phyloP scores from a whole-genome alignment of 2,113 vertebrate genomes.

The Geothlypis trichas region DNA sequence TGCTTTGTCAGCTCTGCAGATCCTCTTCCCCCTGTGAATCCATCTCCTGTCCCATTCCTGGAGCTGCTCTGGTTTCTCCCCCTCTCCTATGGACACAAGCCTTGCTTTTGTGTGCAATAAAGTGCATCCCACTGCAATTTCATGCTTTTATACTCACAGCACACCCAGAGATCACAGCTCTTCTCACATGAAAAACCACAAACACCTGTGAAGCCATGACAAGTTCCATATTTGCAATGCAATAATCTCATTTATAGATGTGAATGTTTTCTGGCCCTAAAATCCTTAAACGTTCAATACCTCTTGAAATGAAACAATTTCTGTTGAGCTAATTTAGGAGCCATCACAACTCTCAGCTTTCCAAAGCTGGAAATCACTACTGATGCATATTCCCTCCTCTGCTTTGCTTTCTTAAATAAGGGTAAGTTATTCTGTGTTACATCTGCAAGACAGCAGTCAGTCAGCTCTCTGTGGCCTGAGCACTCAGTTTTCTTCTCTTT shows the following conservation, averaged over 20 bases:
- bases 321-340: background rate
- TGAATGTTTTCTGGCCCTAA: background rate
- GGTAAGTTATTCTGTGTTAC: background rate
- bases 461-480: background rate
- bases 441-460: background rate
- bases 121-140: background rate
- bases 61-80: background rate
- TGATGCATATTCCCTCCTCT: background rate
- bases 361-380: background rate
- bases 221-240: background rate
- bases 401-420: background rate
- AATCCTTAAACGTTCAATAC: background rate
- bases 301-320: background rate
- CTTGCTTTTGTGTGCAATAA: background rate
- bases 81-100: background rate
- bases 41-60: background rate
- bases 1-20: background rate
- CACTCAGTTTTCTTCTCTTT: background rate
- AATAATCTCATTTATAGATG: background rate
- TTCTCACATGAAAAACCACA: background rate
- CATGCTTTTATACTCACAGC: background rate
- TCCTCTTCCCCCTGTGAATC: no score
- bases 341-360: background rate
- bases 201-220: background rate
- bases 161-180: background rate